Evolutionary conservation across 2,113 vertebrate genomes (phyloP).

Genomic region (Cairina moschata): DNA sequence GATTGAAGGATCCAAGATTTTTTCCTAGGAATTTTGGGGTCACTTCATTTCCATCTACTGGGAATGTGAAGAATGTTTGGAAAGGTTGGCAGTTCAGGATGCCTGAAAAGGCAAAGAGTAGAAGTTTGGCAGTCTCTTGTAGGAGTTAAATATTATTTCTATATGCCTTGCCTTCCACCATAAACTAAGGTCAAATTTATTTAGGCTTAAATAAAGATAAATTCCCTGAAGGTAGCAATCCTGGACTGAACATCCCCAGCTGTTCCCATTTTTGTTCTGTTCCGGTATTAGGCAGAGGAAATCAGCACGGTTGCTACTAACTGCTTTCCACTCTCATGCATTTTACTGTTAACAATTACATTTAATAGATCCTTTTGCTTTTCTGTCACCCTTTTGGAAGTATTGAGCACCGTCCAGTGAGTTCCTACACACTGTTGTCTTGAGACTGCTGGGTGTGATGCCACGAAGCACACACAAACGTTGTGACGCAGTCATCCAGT

Average conservation of each 20-base stretch:
- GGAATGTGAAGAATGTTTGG: not conserved
- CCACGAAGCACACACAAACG: not conserved
- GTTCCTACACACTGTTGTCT: not conserved
- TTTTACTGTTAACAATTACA: not conserved
- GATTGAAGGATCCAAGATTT: not conserved
- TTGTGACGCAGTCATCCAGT: not conserved
- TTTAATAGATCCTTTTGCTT: not conserved
- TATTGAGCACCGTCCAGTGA: not conserved
- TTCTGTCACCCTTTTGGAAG: not conserved
- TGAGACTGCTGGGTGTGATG: not conserved
- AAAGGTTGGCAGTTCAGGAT: not conserved
- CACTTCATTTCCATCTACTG: not conserved
- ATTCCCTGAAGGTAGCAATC: not conserved
- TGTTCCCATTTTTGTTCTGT: not conserved
- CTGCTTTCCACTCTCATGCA: not conserved
- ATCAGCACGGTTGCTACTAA: not conserved
- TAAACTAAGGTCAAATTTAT: not conserved
- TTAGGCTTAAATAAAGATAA: not conserved
- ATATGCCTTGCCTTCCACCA: not conserved
- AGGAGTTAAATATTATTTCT: not conserved
- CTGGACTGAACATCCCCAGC: not conserved
- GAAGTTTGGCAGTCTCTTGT: not conserved
- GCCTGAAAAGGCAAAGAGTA: not conserved
- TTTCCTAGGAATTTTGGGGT: not conserved
- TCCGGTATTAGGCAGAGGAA: not conserved